Evolutionary conservation across 2,113 vertebrate species (phyloP).

Genomic region (Eublepharis macularius): DNA sequence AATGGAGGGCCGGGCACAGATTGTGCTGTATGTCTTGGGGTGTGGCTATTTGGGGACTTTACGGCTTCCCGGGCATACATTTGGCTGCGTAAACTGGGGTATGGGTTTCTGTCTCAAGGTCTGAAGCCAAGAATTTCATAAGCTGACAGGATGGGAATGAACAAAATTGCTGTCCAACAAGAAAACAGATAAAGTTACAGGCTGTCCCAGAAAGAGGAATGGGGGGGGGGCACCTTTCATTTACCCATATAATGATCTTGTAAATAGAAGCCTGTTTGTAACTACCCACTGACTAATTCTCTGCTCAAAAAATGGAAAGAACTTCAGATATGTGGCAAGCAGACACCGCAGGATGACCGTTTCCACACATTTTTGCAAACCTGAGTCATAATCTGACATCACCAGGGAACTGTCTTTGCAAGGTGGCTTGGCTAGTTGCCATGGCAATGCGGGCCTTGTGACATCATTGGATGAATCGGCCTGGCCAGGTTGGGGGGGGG

Average conservation of each 20-base stretch:
- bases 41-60: not conserved
- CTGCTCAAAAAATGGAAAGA: not conserved
- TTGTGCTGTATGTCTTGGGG: not conserved
- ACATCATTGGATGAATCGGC: not conserved
- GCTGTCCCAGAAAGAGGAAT: too few relatives aligned
- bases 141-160: not conserved
- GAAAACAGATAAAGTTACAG: not conserved
- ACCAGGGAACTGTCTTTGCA: not conserved
- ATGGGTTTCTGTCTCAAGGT: not conserved
- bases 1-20: not conserved
- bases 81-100: not conserved
- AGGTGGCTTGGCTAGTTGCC: not conserved
- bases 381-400: not conserved
- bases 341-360: too few relatives aligned
- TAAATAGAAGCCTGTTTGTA: not conserved
- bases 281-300: not conserved
- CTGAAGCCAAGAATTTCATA: not conserved
- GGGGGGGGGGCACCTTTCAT: not conserved
- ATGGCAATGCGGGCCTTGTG: not conserved
- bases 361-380: not conserved
- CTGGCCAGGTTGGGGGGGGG: not conserved
- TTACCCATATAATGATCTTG: too few relatives aligned
- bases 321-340: not conserved
- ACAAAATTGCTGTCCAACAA: not conserved
- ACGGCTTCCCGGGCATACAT: not conserved